phyloP scores from a whole-genome alignment of 2,797 vertebrate species.

The Brachymystax lenok region DNA sequence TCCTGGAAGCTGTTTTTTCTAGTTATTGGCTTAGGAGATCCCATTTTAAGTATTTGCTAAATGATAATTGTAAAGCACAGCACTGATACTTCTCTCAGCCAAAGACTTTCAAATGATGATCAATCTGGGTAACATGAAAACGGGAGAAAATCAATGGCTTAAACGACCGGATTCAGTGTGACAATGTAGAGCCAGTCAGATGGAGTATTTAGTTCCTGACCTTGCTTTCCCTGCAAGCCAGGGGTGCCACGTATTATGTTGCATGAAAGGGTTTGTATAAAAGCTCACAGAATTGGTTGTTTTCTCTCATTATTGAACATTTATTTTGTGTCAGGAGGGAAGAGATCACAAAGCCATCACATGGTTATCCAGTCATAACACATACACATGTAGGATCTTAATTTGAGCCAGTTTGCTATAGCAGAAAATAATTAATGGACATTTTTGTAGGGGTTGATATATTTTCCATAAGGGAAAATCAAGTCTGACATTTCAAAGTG shows the following conservation, averaged over 20 bases:
- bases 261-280: conserved; percentile 22
- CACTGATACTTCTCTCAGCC: conserved; percentile 54
- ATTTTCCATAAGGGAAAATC: too few species aligned
- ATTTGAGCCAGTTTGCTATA: too few species aligned
- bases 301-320: conserved; percentile 13
- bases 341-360: neutral
- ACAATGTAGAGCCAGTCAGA: conserved; percentile 57
- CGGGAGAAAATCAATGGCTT: conserved; percentile 55
- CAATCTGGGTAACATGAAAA: conserved; percentile 48
- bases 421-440: too few species aligned
- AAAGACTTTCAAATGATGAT: conserved; percentile 46
- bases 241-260: conserved; percentile 30
- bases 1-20: conserved; percentile 20
- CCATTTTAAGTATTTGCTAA: conserved; percentile 34
- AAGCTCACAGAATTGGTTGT: conserved; percentile 22
- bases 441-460: too few species aligned
- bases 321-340: neutral
- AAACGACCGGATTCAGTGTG: conserved; percentile 50
- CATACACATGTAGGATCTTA: neutral
- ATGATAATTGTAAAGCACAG: conserved; percentile 48
- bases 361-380: neutral
- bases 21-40: conserved; percentile 50
- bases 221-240: conserved; percentile 42
- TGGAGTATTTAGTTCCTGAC: conserved; percentile 34
- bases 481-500: too few species aligned